phyloP scores from a whole-genome alignment of 2,113 vertebrate species.

The Alethe diademata region DNA sequence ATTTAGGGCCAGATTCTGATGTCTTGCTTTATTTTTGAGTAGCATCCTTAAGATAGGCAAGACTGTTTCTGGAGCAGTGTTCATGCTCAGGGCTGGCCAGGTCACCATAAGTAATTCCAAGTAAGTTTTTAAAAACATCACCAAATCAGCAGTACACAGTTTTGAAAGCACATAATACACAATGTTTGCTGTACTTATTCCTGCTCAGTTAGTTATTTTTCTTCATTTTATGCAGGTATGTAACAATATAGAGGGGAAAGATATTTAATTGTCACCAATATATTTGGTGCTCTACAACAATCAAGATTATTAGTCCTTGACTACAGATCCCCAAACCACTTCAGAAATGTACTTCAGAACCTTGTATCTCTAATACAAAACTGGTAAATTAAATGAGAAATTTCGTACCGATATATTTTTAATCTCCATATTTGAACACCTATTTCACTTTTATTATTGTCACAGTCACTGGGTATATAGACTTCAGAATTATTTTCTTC shows the following conservation, averaged over 20 bases:
- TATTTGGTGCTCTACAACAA: neutral
- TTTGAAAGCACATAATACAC: neutral
- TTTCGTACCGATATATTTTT: neutral
- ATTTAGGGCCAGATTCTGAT: neutral
- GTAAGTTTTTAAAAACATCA: neutral
- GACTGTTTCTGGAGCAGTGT: neutral
- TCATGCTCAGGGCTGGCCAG: neutral
- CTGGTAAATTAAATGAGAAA: neutral
- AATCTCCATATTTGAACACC: neutral
- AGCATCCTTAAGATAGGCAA: neutral
- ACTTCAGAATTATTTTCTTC: neutral
- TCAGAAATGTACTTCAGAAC: neutral
- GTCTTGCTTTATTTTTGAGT: neutral
- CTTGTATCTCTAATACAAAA: neutral
- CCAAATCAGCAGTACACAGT: neutral
- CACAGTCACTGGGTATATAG: neutral
- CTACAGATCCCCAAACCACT: neutral
- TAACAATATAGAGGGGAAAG: neutral
- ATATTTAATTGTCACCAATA: neutral
- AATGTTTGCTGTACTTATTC: neutral
- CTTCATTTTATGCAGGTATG: neutral
- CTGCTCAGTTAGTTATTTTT: neutral
- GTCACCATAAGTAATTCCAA: neutral
- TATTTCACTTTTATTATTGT: neutral
- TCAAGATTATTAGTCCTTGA: neutral